Evolutionary conservation across 2,888 invertebrate genomes (phyloP), one percentile per base, ranked within the genome.

Genomic region (Sminthurinus aureus): DNA sequence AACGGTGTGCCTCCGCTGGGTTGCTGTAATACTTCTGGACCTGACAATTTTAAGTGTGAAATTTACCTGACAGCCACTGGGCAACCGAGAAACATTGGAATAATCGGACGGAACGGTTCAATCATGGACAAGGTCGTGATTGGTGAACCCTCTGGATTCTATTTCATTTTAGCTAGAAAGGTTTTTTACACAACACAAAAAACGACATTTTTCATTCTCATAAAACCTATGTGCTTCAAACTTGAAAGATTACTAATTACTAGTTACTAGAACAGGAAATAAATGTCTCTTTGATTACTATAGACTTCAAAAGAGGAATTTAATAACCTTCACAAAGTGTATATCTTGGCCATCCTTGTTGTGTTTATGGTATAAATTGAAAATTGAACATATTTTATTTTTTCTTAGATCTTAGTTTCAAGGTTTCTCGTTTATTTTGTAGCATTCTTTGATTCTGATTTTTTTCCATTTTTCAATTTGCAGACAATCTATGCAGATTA

Each of bases 91-190:
- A 15, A 51, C 18, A 58, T 51, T 2, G 81, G 81, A 11, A 26
- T 58, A 0, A 81, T 81, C 50, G 81, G 81, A 13, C 38, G 81
- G 38, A 81, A 81, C n/a, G 81, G 74, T 8, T 18, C 18, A 15
- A 52, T 26, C 0, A 26, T 81, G n/a, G 51, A 51, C 8, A 26
- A 74, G 6, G 58, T 58, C 2, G 22, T 81, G 9, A 24, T 81
- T 8, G 80, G 80, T 3, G 80, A 81, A 24, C 80, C 80, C 6
- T 81, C 71, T 22, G 73, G 73, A 0, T 81, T 81, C 22, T 81
- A 73, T 24, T 81, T 81, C 20, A n/a, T 81, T 2, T 6, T 38
- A 4, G 58, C 79, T 11, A 2, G 18, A n/a, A 64, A 58, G 13
- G 20, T 24, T 12, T 20, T 64, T 12, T n/a, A 22, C 11, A 71